These are phyloP conservation scores for Cotesia typhae DNA, from an alignment of 1,140 invertebrate species.

Conservation along the genomic window DNA sequence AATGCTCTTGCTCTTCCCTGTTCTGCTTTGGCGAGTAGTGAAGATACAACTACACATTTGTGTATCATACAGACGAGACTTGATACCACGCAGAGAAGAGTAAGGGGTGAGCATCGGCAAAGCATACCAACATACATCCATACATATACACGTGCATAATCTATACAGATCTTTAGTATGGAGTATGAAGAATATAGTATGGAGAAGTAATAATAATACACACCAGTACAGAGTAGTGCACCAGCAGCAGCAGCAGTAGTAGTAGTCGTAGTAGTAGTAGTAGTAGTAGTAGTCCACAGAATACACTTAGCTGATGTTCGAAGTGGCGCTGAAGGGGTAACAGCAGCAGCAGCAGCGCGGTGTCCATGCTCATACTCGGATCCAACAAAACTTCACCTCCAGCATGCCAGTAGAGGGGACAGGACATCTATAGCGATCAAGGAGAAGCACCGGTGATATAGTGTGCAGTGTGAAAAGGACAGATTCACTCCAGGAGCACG, in stretches of 20 bases:
- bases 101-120: too few relatives aligned
- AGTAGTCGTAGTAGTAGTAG: background rate
- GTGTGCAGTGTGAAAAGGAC: background rate
- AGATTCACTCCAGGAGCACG: constrained; percentile 8
- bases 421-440: constrained; percentile 1
- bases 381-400: background rate
- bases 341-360: constrained; percentile 2
- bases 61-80: background rate
- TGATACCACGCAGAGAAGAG: too few relatives aligned
- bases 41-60: too few relatives aligned
- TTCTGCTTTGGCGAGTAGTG: too few relatives aligned
- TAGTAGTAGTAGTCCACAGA: constrained; percentile 12
- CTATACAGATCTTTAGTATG: background rate
- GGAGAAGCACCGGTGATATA: background rate
- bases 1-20: background rate
- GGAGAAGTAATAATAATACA: background rate
- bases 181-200: background rate
- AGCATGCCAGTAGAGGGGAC: background rate
- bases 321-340: constrained; percentile 17
- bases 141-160: too few relatives aligned
- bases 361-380: constrained; percentile 19
- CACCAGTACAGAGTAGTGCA: background rate
- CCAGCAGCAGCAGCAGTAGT: background rate
- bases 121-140: too few relatives aligned
- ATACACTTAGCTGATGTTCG: background rate